phyloP scores from a whole-genome alignment of 2,888 invertebrate species.

The Ganaspis brasiliensis region DNA sequence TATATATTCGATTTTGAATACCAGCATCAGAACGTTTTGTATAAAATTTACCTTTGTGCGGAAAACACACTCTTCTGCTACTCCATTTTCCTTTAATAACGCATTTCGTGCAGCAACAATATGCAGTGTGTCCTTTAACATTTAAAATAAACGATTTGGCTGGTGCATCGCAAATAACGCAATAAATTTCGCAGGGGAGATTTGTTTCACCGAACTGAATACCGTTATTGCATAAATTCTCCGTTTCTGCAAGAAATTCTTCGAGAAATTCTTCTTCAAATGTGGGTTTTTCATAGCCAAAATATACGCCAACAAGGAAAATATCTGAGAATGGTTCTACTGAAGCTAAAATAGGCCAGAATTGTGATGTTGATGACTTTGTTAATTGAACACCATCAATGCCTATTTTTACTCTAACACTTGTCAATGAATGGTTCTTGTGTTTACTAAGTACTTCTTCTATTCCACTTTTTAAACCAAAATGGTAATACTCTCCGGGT shows the following conservation, averaged over 20 bases:
- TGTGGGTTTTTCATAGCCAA: conserved; percentile 1
- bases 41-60: not conserved
- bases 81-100: conserved; percentile 1
- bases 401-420: conserved; percentile 1
- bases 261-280: not conserved
- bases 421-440: not conserved
- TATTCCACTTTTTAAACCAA: conserved; percentile 3
- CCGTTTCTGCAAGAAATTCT: not conserved
- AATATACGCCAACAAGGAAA: conserved; percentile 19
- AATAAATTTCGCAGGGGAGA: not conserved
- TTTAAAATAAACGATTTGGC: conserved; percentile 35
- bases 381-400: conserved; percentile 5
- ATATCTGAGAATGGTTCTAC: not conserved
- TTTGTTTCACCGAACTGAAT: not conserved
- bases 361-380: not conserved
- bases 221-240: conserved; percentile 8
- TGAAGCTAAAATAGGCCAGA: conserved; percentile 15
- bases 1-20: not conserved
- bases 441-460: not conserved
- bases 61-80: conserved; percentile 5
- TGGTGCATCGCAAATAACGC: conserved; percentile 23
- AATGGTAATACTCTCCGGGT: not conserved
- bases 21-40: conserved; percentile 3
- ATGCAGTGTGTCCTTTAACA: conserved; percentile 2
- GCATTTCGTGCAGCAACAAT: conserved; percentile 9